These are phyloP conservation scores for Pongo abelii DNA, from an alignment of 2,113 vertebrate species.

Conservation along the genomic window DNA sequence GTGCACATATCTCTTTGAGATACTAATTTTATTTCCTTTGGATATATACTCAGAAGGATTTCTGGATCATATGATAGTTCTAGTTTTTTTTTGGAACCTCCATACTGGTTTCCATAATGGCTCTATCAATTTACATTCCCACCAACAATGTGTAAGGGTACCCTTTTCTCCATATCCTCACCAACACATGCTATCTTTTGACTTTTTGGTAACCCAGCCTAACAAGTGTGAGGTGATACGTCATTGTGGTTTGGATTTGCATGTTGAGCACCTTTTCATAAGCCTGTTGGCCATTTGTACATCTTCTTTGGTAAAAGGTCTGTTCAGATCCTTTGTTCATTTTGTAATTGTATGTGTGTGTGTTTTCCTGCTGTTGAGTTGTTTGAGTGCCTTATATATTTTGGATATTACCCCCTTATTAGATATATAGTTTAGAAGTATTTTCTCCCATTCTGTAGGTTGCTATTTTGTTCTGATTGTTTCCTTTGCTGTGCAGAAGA, in stretches of 20 bases:
- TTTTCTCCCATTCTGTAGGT: neutral
- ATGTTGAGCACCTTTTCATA: neutral
- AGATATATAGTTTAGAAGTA: neutral
- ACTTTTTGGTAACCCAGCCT: neutral
- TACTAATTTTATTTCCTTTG: neutral
- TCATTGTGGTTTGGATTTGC: neutral
- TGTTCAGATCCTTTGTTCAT: neutral
- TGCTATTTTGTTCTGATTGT: neutral
- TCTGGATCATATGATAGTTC: neutral
- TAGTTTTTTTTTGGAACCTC: neutral
- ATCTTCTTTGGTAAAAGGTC: neutral
- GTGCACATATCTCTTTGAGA: neutral
- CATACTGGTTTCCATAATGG: neutral
- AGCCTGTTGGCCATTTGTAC: neutral
- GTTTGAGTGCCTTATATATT: neutral
- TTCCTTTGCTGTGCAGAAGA: neutral
- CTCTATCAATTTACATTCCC: neutral
- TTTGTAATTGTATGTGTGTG: neutral
- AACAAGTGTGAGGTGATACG: neutral
- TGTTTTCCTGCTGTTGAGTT: neutral
- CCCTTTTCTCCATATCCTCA: neutral
- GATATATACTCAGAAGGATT: neutral
- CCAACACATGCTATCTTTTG: neutral
- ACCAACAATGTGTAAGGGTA: neutral
- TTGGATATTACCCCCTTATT: neutral